Evolutionary conservation across 2,797 vertebrate genomes (phyloP).

Genomic region (Zenarchopterus dispar): DNA sequence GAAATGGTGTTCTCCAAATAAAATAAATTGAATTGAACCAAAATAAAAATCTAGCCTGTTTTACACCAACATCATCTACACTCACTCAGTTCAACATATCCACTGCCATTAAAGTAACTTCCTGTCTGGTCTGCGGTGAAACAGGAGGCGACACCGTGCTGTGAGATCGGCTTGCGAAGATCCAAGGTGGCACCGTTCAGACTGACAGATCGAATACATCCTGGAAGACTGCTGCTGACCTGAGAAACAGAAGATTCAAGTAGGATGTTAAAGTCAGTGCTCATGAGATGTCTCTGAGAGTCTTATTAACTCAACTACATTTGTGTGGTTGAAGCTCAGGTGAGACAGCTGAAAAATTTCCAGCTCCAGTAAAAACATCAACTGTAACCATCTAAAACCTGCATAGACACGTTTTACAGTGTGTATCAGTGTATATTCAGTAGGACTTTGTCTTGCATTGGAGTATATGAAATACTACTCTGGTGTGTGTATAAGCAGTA

Average conservation of each 20-base stretch:
- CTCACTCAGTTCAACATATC: constrained; percentile 89
- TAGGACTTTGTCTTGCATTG: not conserved
- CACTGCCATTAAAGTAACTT: constrained; percentile 91
- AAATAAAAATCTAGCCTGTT: no score
- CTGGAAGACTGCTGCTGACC: constrained; percentile 89
- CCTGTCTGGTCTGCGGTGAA: constrained; percentile 85
- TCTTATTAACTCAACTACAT: no score
- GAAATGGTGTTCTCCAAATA: no score
- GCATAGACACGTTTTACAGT: no score
- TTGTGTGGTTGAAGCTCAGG: no score
- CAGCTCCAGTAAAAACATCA: not conserved
- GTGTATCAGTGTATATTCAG: not conserved
- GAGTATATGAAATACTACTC: not conserved
- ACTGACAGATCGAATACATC: constrained; percentile 84
- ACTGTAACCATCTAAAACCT: no score
- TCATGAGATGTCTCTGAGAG: no score
- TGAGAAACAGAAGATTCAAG: constrained; percentile 53
- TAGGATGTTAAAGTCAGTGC: no score
- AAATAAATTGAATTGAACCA: no score
- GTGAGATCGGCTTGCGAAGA: constrained; percentile 69
- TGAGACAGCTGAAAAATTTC: not conserved
- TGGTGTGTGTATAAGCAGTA: not conserved
- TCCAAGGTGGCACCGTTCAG: constrained; percentile 84
- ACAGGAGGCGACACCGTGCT: constrained; percentile 84
- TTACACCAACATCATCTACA: not conserved